Evolutionary conservation across 2,113 vertebrate genomes (phyloP), one percentile per base, ranked within the genome.

Genomic region (Epinephelus cyanopodus): DNA sequence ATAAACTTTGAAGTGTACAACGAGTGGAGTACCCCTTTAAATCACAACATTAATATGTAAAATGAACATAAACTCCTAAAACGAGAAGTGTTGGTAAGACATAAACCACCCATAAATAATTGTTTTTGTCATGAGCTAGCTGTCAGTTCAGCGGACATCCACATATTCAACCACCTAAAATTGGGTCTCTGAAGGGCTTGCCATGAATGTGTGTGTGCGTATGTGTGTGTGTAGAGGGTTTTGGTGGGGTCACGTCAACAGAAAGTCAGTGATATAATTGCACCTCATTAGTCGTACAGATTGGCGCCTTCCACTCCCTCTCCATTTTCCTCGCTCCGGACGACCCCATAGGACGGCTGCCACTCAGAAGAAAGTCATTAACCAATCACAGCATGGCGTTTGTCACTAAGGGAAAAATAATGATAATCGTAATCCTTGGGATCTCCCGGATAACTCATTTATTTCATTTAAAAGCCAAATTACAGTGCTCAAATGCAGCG

Each of bases 381-480:
- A 84, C 93, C 91, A 94, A 94, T 94, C 94, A 90, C 89, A 93
- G 90, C 73, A 0, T 86, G 93, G 71, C 57, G 23, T 93, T 92
- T 89, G 90, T 88, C 90, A 82, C 91, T 86, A 83, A 74, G 86
- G 89, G 89, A 72, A 84, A 83, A 88, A 88, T 94, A 92, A 93
- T 93, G 89, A 90, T 92, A 90, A 92, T 84, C 71, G 82, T 89
- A 93, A 92, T 94, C 90, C 86, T 74, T 33, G 29, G 83, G 88
- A 93, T 94, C 90, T 91, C 91, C 89, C 81, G 54, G 90, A 92
- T 90, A 91, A 86, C 91, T 92, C 75, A 86, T 93, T 93, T 92
- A 93, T 91, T 93, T 92, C 89, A 91, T 92, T 93, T 94, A 94
- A 93, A 92, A 92, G 90, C 90, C 87, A 92, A 93, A 94, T 93